phyloP scores from a whole-genome alignment of 2,888 invertebrate genomes.

The Ichneumon xanthorius region DNA sequence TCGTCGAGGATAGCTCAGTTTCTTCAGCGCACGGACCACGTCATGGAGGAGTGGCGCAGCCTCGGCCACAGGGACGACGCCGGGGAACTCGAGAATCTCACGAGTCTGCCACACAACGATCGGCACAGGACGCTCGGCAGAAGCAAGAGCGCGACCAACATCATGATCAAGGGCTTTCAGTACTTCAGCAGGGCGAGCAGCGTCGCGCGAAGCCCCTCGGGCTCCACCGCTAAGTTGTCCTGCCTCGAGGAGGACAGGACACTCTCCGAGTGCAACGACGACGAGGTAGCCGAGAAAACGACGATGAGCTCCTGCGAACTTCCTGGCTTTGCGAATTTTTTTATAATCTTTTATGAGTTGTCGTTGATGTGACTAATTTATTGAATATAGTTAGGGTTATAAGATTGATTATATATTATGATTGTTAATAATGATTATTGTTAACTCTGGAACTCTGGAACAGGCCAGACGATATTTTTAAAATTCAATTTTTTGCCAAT shows the following conservation, averaged over 20 bases:
- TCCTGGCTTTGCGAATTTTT: neutral
- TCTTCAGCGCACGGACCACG: constrained; percentile 93
- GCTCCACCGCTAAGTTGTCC: constrained; percentile 72
- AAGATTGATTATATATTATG: no score
- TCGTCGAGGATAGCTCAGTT: constrained; percentile 92
- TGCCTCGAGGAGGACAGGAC: constrained; percentile 78
- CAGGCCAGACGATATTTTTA: no score
- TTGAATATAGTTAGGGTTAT: no score
- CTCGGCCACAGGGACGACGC: constrained; percentile 88
- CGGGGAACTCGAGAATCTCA: constrained; percentile 74
- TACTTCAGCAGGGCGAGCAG: constrained; percentile 85
- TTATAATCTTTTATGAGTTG: no score
- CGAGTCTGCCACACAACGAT: constrained; percentile 64
- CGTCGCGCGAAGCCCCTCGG: constrained; percentile 78
- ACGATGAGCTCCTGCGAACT: neutral
- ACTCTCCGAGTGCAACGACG: constrained; percentile 78
- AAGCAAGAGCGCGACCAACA: constrained; percentile 90
- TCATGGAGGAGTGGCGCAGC: constrained; percentile 94
- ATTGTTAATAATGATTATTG: no score
- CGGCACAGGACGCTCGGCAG: constrained; percentile 69
- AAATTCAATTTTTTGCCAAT: no score
- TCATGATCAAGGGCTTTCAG: constrained; percentile 93
- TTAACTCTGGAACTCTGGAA: no score
- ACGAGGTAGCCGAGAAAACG: constrained; percentile 74
- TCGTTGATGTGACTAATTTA: no score